Base-by-base conservation (phyloP, 2,797 vertebrate genomes). In the Sebastes cheni region DNA sequence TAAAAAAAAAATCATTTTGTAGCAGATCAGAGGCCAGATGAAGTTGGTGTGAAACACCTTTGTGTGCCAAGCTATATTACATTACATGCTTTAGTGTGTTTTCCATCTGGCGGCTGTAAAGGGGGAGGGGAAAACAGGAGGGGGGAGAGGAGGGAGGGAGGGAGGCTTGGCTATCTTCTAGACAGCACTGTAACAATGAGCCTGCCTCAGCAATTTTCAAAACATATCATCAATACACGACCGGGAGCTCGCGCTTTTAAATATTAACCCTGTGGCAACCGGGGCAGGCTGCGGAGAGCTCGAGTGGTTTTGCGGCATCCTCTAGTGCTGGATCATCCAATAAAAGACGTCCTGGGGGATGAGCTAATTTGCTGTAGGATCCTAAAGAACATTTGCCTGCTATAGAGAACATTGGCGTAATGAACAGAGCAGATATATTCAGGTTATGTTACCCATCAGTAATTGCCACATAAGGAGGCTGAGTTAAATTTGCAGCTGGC, bases 151-250 rank as follows among this genome's bases (percentile, higher is more conserved):
- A 54, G 13, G 30, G 68, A 30, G 67, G 77, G 68, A 27, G 67
- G 77, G 58, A 18, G 39, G 68, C 13, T 54, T 86, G 86, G 89
- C 86, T 87, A 86, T 92, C 92, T 93, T 84, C 86, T 86, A 89
- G 90, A 94, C 84, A 81, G 90, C 91, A 69, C 87, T 91, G 91
- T 89, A 92, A 92, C 94, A 93, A 93, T 82, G 84, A 92, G 90
- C 91, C 88, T 93, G 92, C 91, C 90, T 95, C 94, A 95, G 94
- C 94, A 93, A 93, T 92, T 94, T 93, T 93, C 84, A 86, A 93
- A 94, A 94, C 93, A 92, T 88, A 93, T 94, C 94, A 94, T 95
- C 94, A 94, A 95, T 95, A 95, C 91, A 89, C 86, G 81, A 89
- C 84, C 54, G 89, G 88, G 89, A 86, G 89, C 88, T 81, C 3